phyloP scores from a whole-genome alignment of 1,140 invertebrate species.

The Microvelia longipes region DNA sequence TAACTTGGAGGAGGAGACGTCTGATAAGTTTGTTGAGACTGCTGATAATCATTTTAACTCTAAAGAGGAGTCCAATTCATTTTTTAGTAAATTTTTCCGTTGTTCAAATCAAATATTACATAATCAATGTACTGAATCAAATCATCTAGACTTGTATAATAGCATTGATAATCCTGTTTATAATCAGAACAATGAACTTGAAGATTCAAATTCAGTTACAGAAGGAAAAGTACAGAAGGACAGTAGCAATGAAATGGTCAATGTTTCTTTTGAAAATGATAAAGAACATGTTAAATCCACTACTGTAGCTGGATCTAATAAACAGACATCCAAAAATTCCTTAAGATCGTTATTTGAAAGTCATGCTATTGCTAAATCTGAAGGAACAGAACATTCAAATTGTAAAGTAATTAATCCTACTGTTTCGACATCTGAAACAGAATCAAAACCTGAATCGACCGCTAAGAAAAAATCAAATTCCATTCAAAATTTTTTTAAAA shows the following conservation, averaged over 20 bases:
- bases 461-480: not conserved
- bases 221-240: not conserved
- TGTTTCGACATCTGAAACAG: too few species aligned
- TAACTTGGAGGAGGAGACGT: not conserved
- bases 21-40: too few species aligned
- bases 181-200: not conserved
- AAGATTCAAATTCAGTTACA: not conserved
- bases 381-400: not conserved
- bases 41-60: not conserved
- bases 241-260: constrained; percentile 1
- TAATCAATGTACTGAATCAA: not conserved
- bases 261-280: constrained; percentile 9
- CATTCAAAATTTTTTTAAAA: not conserved
- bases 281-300: too few species aligned
- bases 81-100: not conserved
- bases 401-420: constrained; percentile 5
- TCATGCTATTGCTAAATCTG: not conserved
- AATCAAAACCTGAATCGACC: too few species aligned
- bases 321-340: not conserved
- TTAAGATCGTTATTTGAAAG: not conserved
- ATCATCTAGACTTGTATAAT: too few species aligned
- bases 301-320: too few species aligned
- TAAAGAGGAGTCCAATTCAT: not conserved
- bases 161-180: not conserved
- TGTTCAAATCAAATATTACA: not conserved